Percentiles rank a stretch among this genome's conserved stretches.
Conservation (phyloP, 2,797 vertebrate species). For the Enteromius thamalakanensis region DNA sequence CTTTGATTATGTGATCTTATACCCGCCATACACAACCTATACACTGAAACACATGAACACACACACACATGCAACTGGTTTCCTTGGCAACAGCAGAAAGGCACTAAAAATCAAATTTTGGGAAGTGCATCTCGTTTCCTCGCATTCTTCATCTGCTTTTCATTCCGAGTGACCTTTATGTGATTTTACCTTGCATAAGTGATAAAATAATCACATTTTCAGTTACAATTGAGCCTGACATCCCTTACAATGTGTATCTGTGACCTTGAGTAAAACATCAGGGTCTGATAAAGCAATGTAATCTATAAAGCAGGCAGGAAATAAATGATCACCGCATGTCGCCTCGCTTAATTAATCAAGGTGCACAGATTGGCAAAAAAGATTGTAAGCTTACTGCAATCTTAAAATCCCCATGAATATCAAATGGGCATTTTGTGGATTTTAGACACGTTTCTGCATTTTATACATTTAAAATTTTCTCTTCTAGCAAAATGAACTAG, state of each 20-base stretch:
- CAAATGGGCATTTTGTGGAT: neutral
- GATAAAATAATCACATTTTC: constrained; percentile 2
- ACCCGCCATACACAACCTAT: neutral
- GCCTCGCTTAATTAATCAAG: constrained; percentile 6
- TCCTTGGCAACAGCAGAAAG: constrained; percentile 49
- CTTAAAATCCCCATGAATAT: neutral
- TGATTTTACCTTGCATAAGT: constrained; percentile 3
- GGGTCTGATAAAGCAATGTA: constrained; percentile 19
- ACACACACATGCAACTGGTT: constrained; percentile 30
- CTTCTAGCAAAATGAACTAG: neutral
- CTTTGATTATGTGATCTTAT: neutral
- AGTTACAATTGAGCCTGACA: neutral
- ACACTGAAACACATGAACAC: neutral
- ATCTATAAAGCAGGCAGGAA: neutral
- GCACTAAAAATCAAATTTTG: constrained; percentile 47
- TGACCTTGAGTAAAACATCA: constrained; percentile 39
- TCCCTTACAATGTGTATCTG: neutral
- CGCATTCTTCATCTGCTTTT: constrained; percentile 23
- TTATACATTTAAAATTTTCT: neutral
- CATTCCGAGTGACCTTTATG: constrained; percentile 26
- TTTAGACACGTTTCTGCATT: neutral
- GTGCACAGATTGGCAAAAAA: neutral
- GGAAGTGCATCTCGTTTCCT: constrained; percentile 23
- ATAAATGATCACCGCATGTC: neutral
- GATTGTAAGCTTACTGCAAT: neutral